A percentile compares a stretch with the other conserved stretches of the same genome.
Conservation (phyloP, 2,888 invertebrate species). For the Drosophila villosipedis region DNA sequence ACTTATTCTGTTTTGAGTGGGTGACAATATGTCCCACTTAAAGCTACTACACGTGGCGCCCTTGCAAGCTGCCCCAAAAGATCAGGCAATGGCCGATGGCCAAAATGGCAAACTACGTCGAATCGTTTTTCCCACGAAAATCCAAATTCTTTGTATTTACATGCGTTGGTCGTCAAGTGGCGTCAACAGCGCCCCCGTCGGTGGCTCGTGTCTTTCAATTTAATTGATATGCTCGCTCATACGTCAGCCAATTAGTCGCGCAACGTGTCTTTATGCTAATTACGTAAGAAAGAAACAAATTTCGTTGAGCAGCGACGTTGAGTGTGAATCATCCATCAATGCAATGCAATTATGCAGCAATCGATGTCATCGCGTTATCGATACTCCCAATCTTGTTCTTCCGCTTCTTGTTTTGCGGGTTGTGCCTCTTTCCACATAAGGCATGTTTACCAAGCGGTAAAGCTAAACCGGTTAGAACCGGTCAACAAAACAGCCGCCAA, state of each 20-base stretch:
- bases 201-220: slow-evolving; percentile 53
- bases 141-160: slow-evolving; percentile 36
- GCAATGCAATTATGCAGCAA: slow-evolving; percentile 10
- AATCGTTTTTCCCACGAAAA: slow-evolving; percentile 39
- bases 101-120: slow-evolving; percentile 60
- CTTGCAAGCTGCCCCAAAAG: slow-evolving; percentile 31
- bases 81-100: slow-evolving; percentile 52
- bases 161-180: slow-evolving; percentile 47
- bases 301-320: background rate
- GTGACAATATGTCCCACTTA: slow-evolving; percentile 26
- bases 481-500: slow-evolving; percentile 44
- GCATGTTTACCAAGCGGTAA: slow-evolving; percentile 58
- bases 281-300: slow-evolving; percentile 12
- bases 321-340: slow-evolving; percentile 32
- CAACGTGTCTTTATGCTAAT: slow-evolving; percentile 71
- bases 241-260: slow-evolving; percentile 64
- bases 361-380: slow-evolving; percentile 22
- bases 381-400: slow-evolving; percentile 24
- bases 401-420: slow-evolving; percentile 8
- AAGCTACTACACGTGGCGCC: slow-evolving; percentile 47
- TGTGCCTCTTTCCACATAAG: slow-evolving; percentile 31
- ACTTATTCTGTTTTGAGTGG: slow-evolving; percentile 23
- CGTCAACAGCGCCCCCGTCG: slow-evolving; percentile 65
- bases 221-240: slow-evolving; percentile 55
- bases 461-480: slow-evolving; percentile 61